Evolutionary conservation across 2,113 vertebrate genomes (phyloP).

Genomic region (Oreamnos americanus): DNA sequence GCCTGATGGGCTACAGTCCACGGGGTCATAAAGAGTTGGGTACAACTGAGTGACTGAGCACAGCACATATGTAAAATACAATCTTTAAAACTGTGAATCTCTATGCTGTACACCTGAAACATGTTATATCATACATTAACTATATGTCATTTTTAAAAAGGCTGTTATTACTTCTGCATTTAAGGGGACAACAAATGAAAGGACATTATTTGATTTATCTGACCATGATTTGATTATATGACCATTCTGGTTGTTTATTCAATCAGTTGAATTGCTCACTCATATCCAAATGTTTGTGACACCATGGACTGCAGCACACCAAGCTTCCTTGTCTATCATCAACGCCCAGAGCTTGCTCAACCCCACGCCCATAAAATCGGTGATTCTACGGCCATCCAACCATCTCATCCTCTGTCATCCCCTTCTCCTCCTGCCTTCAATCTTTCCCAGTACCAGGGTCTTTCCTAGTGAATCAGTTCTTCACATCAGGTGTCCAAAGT

Average conservation of each 20-base stretch:
- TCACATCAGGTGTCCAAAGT: background rate
- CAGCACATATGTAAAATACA: background rate
- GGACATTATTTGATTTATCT: background rate
- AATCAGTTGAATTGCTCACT: background rate
- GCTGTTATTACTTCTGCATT: background rate
- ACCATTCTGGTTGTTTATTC: background rate
- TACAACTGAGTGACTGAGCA: background rate
- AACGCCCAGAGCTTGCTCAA: background rate
- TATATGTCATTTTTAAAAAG: background rate
- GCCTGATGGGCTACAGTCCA: background rate
- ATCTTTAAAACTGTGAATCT: background rate
- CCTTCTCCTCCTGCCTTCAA: background rate
- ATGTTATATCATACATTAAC: background rate
- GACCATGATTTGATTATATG: background rate
- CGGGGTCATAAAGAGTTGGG: background rate
- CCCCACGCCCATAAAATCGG: rapidly evolving
- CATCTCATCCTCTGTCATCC: background rate
- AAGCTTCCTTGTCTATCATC: background rate
- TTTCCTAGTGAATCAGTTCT: background rate
- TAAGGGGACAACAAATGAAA: background rate
- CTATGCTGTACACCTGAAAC: background rate
- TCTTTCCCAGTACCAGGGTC: background rate
- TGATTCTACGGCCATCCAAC: background rate
- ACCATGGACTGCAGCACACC: background rate
- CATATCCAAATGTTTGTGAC: background rate